These are phyloP conservation scores for Pavo muticus DNA, from an alignment of 2,113 vertebrate species.

Conservation along the genomic window DNA sequence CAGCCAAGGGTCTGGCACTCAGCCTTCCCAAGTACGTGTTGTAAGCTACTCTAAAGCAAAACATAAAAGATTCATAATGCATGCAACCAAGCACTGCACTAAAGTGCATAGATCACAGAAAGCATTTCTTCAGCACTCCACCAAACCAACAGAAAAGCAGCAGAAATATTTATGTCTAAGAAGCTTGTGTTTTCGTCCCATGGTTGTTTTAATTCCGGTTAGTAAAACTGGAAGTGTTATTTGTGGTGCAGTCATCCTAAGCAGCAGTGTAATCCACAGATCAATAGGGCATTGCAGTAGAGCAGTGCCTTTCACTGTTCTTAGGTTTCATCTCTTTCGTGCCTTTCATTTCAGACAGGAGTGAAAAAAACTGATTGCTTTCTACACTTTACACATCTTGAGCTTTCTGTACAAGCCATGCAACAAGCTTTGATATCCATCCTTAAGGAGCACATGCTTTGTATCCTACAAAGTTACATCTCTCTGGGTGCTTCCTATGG, in stretches of 20 bases:
- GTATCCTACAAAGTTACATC: neutral
- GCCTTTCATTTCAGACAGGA: neutral
- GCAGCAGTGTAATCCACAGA: neutral
- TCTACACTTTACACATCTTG: conserved; percentile 17
- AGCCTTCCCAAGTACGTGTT: neutral
- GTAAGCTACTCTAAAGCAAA: rapidly evolving
- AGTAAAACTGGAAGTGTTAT: neutral
- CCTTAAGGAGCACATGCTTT: neutral
- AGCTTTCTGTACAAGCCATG: neutral
- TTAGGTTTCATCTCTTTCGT: neutral
- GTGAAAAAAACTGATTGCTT: conserved; percentile 19
- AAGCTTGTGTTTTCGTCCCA: neutral
- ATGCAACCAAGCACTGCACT: neutral
- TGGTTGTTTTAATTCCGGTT: neutral
- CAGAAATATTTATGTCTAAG: neutral
- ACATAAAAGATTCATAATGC: neutral
- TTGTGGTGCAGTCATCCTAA: neutral
- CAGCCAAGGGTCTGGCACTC: neutral
- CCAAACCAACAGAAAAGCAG: neutral
- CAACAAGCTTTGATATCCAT: neutral
- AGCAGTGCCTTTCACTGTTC: neutral
- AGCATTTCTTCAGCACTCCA: neutral
- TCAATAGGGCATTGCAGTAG: conserved; percentile 28
- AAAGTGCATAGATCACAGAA: neutral
- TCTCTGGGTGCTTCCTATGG: neutral